Evolutionary conservation across 2,113 vertebrate species (phyloP).

Genomic region (Microcebus tavaratra): DNA sequence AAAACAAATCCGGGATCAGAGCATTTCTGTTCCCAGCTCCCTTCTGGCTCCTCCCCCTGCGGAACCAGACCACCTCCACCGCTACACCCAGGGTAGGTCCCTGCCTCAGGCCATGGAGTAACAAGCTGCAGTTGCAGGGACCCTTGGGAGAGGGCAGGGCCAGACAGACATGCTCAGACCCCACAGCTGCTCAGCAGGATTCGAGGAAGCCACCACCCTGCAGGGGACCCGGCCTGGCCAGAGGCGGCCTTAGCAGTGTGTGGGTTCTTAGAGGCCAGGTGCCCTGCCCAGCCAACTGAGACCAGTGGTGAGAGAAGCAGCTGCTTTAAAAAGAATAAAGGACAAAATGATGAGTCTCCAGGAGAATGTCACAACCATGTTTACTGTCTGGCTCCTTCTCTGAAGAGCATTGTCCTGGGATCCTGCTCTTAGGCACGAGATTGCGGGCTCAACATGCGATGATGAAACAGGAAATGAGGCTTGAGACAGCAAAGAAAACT

Average conservation of each 20-base stretch:
- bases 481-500: background rate
- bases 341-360: background rate
- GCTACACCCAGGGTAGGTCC: background rate
- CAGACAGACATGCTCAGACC: background rate
- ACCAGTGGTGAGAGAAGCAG: background rate
- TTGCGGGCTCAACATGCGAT: background rate
- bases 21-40: background rate
- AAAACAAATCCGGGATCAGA: slow-evolving; percentile 38
- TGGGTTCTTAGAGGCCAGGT: background rate
- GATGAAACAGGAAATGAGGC: background rate
- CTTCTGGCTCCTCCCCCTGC: background rate
- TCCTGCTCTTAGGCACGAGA: background rate
- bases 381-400: background rate
- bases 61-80: background rate
- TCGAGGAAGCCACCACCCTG: background rate
- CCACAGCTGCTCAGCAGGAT: background rate
- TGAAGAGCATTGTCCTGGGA: background rate
- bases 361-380: background rate
- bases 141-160: background rate
- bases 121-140: slow-evolving; percentile 6
- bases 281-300: background rate
- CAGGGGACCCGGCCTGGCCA: background rate
- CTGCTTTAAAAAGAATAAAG: background rate
- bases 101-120: background rate
- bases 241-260: background rate